A percentile compares a stretch with the other conserved stretches of the same genome.
Conservation (phyloP, 2,113 vertebrate species). For the Pampusana beccarii region DNA sequence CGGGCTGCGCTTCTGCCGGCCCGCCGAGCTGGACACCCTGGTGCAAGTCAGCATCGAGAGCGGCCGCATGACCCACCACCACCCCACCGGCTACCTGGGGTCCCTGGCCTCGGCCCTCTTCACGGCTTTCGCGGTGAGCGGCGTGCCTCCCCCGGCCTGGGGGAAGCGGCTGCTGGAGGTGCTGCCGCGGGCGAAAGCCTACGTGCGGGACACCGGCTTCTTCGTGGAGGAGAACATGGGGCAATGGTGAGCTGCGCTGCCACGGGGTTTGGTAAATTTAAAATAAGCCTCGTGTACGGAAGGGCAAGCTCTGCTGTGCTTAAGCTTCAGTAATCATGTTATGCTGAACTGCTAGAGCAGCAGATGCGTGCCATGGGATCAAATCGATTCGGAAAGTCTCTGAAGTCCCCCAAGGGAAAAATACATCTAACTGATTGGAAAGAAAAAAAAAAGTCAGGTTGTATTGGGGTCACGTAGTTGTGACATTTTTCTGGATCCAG, state of each 20-base stretch:
- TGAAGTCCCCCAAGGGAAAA: not conserved
- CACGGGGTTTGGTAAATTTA: fast-evolving
- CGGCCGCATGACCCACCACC: conserved; percentile 86
- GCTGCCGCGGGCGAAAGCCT: conserved; percentile 71
- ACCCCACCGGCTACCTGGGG: conserved; percentile 84
- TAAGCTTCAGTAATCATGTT: not conserved
- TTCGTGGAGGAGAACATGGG: conserved; percentile 78
- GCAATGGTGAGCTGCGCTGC: conserved; percentile 69
- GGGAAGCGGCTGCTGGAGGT: conserved; percentile 77
- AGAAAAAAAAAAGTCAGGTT: not conserved
- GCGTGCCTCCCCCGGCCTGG: conserved; percentile 72
- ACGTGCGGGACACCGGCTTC: conserved; percentile 57
- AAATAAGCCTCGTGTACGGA: fast-evolving
- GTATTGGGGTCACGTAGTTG: not conserved
- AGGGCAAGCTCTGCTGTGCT: not conserved
- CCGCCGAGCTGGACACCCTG: conserved; percentile 65
- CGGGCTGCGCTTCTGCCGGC: conserved; percentile 75
- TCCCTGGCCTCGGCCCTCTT: conserved; percentile 81
- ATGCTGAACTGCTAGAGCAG: not conserved
- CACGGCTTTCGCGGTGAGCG: conserved; percentile 72
- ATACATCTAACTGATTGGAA: not conserved
- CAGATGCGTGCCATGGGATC: not conserved
- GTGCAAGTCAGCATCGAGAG: conserved; percentile 82
- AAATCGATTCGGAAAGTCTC: not conserved
- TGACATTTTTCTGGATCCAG: not conserved